A percentile compares a stretch with the other conserved stretches of the same genome.
Conservation (phyloP, 2,797 vertebrate species). For the Fundulus diaphanus region DNA sequence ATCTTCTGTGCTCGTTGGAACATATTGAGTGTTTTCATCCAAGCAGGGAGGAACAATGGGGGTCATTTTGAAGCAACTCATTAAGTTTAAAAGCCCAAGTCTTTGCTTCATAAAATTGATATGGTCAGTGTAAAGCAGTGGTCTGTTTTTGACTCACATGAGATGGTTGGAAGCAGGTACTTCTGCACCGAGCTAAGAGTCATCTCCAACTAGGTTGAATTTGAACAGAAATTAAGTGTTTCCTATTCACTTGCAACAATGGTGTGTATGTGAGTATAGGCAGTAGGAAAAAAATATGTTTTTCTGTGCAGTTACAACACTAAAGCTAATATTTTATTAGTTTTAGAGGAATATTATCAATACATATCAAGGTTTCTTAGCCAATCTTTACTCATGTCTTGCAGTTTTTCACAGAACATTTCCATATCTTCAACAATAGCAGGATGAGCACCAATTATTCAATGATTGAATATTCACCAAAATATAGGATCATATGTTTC, state of each 20-base stretch:
- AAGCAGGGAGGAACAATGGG: not conserved
- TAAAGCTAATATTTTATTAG: too few species aligned
- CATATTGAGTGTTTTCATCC: conserved; percentile 21
- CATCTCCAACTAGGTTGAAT: not conserved
- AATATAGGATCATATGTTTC: not conserved
- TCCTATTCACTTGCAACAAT: not conserved
- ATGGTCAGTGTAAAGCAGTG: conserved; percentile 11
- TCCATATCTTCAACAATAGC: not conserved
- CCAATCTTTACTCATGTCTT: not conserved
- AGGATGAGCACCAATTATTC: too few species aligned
- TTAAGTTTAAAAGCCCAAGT: conserved; percentile 24
- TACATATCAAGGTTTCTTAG: not conserved
- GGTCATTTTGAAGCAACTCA: conserved; percentile 17
- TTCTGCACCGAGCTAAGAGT: not conserved
- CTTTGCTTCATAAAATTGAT: conserved; percentile 26
- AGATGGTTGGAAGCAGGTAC: not conserved
- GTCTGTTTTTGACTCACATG: conserved; percentile 2
- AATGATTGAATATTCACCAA: not conserved
- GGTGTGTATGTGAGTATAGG: too few species aligned
- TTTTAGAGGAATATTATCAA: not conserved
- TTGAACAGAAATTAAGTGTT: not conserved
- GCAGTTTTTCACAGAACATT: not conserved
- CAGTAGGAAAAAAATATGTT: too few species aligned
- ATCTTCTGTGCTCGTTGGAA: conserved; percentile 29
- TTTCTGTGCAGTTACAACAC: not conserved